phyloP scores from a whole-genome alignment of 2,113 vertebrate genomes.

The Regulus satrapa region DNA sequence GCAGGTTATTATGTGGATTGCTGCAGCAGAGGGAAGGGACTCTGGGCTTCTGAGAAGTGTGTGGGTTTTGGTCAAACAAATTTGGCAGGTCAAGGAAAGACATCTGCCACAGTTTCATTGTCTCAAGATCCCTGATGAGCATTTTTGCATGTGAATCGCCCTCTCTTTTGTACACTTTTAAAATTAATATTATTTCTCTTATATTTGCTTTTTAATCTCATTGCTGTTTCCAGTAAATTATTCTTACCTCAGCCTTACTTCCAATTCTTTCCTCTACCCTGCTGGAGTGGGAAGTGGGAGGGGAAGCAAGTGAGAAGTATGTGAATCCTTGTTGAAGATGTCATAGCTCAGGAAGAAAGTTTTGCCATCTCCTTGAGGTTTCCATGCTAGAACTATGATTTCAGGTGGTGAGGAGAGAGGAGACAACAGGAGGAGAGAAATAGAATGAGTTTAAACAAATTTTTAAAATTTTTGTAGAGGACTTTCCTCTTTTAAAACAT shows the following conservation, averaged over 20 bases:
- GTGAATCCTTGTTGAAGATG: neutral
- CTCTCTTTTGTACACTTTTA: neutral
- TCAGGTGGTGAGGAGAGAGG: neutral
- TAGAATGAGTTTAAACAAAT: neutral
- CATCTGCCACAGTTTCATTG: neutral
- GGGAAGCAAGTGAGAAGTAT: neutral
- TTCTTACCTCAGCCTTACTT: neutral
- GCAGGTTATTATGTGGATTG: neutral
- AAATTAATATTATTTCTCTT: neutral
- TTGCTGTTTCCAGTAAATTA: neutral
- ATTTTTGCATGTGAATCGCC: neutral
- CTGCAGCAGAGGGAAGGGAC: neutral
- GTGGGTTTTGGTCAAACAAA: neutral
- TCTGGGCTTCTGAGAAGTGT: neutral
- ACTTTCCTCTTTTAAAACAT: neutral
- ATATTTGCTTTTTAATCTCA: neutral
- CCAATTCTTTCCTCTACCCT: neutral
- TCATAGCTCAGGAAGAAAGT: neutral
- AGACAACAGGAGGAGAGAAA: neutral
- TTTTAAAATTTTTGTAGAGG: neutral
- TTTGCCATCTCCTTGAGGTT: neutral
- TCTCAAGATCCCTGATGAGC: fast-evolving
- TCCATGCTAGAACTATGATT: neutral
- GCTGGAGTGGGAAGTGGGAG: neutral
- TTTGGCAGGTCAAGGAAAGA: neutral